Evolutionary conservation across 2,797 vertebrate genomes (phyloP), one percentile per base, ranked within the genome.

Genomic region (Hozukius guyotensis): DNA sequence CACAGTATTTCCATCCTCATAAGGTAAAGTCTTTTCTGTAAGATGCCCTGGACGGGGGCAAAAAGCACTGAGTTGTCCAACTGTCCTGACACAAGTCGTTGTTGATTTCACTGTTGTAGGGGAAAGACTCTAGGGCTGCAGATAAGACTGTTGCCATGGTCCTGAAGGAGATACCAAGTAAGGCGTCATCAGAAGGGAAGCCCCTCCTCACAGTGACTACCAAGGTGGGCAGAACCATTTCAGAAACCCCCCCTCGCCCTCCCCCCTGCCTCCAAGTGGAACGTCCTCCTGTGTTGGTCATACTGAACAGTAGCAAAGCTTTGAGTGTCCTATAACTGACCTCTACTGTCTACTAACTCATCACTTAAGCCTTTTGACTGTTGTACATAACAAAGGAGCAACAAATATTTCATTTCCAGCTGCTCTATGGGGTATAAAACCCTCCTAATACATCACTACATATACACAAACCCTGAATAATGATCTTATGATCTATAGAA

Each of bases 141-240:
- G 98, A 99, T 99, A 99, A 98, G 97, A 97, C 98, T 97, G 98
- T 99, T 97, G 97, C 98, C 97, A 99, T 99, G 98, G 98, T 98
- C 97, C 98, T 99, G 98, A 99, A 99, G 98, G 98, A 99, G 98
- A 97, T 99, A 96, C 98, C 98, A 95, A 99, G 97, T 97, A 98
- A 98, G 97, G 97, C 98, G 96, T 98, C 98, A 94, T 97, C 98
- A 94, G 98, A 99, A 97, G 98, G 97, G 96, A 99, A 99, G 96
- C 98, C 98, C 97, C 98, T 98, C 97, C 98, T 99, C 96, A 97
- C 98, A 94, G 96, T 98, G 97, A 97, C 98, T 96, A 98, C 97
- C 96, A 99, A 99, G 98, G 98, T 99, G 98, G 98, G 98, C 97
- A 93, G 95, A 97, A 96, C 95, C 95, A 94, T 96, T 93, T 86